Conservation (phyloP, 2,888 invertebrate genomes). For the Elgonia sp. region DNA sequence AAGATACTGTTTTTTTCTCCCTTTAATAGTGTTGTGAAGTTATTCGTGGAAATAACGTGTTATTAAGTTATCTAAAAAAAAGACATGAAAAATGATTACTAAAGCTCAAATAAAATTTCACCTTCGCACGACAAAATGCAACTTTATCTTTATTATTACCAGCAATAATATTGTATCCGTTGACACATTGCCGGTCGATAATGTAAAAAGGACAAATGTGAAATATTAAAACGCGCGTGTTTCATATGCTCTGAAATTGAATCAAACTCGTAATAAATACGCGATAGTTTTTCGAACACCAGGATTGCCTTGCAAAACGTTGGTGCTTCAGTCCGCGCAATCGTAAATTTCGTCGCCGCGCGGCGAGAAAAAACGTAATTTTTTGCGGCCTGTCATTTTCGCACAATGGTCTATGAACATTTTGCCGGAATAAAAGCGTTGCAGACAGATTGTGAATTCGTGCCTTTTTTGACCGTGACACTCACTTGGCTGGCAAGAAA, state of each 20-base stretch:
- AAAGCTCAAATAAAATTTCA: background rate
- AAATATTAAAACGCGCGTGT: slow-evolving; percentile 17
- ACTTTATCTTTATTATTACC: slow-evolving; percentile 30
- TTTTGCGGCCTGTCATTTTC: slow-evolving; percentile 27
- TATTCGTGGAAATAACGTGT: too few relatives aligned
- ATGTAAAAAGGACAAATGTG: slow-evolving; percentile 34
- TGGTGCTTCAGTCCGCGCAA: slow-evolving; percentile 21
- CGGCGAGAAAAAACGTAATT: slow-evolving; percentile 26
- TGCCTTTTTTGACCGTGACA: slow-evolving; percentile 16
- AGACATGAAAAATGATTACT: background rate
- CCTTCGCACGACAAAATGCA: slow-evolving; percentile 9
- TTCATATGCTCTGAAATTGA: slow-evolving; percentile 26
- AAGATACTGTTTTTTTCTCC: too few relatives aligned
- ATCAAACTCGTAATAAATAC: slow-evolving; percentile 41
- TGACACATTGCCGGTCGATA: slow-evolving; percentile 21
- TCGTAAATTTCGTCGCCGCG: slow-evolving; percentile 35
- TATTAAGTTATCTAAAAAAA: background rate
- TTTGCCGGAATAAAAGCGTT: slow-evolving; percentile 8
- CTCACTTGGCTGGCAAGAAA: background rate
- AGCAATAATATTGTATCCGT: slow-evolving; percentile 5
- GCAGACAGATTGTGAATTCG: slow-evolving; percentile 11
- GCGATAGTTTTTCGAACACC: slow-evolving; percentile 22
- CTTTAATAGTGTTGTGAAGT: too few relatives aligned
- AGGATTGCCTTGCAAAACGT: slow-evolving; percentile 35
- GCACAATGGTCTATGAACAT: slow-evolving; percentile 17